Evolutionary conservation across 2,888 invertebrate genomes (phyloP).

Genomic region (Hirtodrosophila duncani): DNA sequence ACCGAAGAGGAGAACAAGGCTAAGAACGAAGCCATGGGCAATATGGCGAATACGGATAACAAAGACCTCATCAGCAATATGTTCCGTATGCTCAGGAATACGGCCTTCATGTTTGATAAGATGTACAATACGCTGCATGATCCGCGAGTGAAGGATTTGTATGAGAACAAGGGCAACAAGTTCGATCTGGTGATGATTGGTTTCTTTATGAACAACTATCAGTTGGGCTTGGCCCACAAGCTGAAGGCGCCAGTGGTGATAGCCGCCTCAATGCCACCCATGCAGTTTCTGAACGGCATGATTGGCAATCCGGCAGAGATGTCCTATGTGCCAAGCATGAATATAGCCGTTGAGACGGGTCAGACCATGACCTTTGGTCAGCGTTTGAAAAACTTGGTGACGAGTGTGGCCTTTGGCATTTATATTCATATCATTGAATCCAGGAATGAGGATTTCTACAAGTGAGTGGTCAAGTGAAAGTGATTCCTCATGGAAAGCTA

Average conservation of each 20-base stretch:
- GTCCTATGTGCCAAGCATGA: slow-evolving; percentile 53
- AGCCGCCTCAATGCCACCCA: slow-evolving; percentile 42
- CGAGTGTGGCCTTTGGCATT: neutral
- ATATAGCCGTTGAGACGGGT: slow-evolving; percentile 26
- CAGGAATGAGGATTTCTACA: slow-evolving; percentile 32
- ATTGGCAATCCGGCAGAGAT: slow-evolving; percentile 64
- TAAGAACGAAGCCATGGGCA: slow-evolving; percentile 27
- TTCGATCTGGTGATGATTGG: slow-evolving; percentile 73
- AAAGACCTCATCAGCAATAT: slow-evolving; percentile 28
- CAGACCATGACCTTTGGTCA: slow-evolving; percentile 38
- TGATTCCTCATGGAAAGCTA: no score
- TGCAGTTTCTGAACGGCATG: slow-evolving; percentile 34
- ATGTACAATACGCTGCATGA: slow-evolving; percentile 50
- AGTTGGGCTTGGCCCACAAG: slow-evolving; percentile 65
- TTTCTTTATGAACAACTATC: slow-evolving; percentile 69
- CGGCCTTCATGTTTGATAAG: slow-evolving; percentile 42
- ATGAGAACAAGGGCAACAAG: slow-evolving; percentile 59
- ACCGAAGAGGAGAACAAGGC: slow-evolving; percentile 29
- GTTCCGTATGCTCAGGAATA: slow-evolving; percentile 15
- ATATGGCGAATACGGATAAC: slow-evolving; percentile 45
- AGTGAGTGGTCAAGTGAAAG: no score
- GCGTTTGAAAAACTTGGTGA: slow-evolving; percentile 43
- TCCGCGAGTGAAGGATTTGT: slow-evolving; percentile 52
- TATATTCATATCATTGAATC: slow-evolving; percentile 13
- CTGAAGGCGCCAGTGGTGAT: slow-evolving; percentile 67